Base-by-base conservation (phyloP, 2,888 invertebrate genomes). In the Leptogaster cylindrica region DNA sequence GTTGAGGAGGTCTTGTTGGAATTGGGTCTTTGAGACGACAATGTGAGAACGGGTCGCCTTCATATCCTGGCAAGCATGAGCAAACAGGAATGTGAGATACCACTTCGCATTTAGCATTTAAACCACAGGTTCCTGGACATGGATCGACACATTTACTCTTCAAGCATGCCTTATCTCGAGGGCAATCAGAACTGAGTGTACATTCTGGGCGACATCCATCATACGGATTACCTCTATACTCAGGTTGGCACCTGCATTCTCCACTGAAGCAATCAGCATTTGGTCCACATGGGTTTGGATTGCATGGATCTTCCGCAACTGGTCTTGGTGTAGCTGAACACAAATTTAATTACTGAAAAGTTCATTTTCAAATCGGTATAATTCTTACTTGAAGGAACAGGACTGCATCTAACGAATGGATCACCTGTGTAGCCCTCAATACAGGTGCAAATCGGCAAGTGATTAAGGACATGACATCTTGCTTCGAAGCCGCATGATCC, bases 401-500 rank as follows among this genome's bases (percentile, higher is more conserved):
- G 84, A 63, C 82, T 84, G 75, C 92, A 92, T 74, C 89, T 87
- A 14, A 87, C 84, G 76, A 91, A 90, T 63, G 92, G 91, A 85
- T 92, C 90, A 25, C 92, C 92, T 0, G 88, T 89, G 74, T 85
- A 89, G 27, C 89, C 89, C 70, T 87, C 87, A 71, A 88, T 86
- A 75, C 92, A 92, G 1, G 88, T 88, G 77, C 92, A 92, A 41
- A 90, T 87, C n/a, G 92, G 91, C 33, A 90, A 85, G 77, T 93
- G 92, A 77, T 91, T 91, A 23, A 89, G 78, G 5, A 92, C 89
- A 71, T 89, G 88, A 73, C 93, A 93, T 73, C 87, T 86, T 3
- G 91, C 90, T 76, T 91, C 89, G 12, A 89, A 83, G 12, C 92
- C 92, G 74, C 93, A 93, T 0, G 92, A 91, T 7, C 92, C 91